phyloP scores from a whole-genome alignment of 2,797 vertebrate species.

The Gambusia yucatana region DNA sequence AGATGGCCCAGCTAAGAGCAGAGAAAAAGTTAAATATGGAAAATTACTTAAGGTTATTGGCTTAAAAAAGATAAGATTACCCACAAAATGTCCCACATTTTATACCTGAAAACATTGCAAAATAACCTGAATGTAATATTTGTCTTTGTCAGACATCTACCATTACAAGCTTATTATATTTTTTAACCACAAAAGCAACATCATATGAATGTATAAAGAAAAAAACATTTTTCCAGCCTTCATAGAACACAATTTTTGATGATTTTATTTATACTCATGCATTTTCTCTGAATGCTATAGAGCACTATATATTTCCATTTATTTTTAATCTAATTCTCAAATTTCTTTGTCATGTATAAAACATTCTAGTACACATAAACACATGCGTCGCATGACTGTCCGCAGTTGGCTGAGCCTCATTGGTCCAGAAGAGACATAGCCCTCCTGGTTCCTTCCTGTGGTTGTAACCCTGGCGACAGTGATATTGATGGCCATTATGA shows the following conservation, averaged over 20 bases:
- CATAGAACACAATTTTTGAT: background rate
- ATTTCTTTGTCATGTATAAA: background rate
- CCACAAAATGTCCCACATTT: background rate
- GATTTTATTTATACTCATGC: background rate
- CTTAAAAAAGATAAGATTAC: background rate
- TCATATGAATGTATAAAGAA: background rate
- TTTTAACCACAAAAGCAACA: background rate
- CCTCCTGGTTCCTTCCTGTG: slow-evolving; percentile 69
- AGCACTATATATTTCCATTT: too few relatives aligned
- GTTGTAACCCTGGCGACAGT: slow-evolving; percentile 78
- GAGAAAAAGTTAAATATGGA: background rate
- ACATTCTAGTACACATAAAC: slow-evolving; percentile 6
- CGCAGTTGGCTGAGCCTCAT: slow-evolving; percentile 70
- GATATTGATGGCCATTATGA: slow-evolving; percentile 85
- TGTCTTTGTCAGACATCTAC: background rate
- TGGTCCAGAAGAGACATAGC: slow-evolving; percentile 72
- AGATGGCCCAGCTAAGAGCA: background rate
- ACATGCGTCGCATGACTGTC: slow-evolving; percentile 38
- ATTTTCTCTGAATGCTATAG: background rate
- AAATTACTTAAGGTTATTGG: background rate
- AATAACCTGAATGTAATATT: background rate
- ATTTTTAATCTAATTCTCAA: background rate
- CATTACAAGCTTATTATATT: background rate
- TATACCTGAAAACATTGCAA: background rate
- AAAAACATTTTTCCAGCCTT: background rate